phyloP scores from a whole-genome alignment of 2,113 vertebrate genomes.

The Antigone vipio region DNA sequence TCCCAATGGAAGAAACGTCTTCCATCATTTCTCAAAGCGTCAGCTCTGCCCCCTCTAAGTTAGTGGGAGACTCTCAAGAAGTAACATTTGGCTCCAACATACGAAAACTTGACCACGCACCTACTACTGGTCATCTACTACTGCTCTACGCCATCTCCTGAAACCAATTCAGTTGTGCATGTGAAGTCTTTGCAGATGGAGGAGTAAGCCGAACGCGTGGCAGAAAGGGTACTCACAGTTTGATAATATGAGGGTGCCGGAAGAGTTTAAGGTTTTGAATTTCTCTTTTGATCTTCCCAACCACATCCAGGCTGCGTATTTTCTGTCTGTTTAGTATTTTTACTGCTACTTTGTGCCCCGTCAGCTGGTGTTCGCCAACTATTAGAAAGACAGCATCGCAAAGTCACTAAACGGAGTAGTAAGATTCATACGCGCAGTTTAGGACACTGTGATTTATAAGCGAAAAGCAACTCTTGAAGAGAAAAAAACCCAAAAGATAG shows the following conservation, averaged over 20 bases:
- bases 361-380: slow-evolving; percentile 97
- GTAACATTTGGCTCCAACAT: neutral
- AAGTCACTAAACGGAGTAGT: neutral
- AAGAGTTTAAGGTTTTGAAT: slow-evolving; percentile 99
- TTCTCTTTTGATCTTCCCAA: slow-evolving; percentile 98
- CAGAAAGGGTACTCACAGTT: slow-evolving; percentile 85
- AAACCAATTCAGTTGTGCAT: accelerated
- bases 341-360: slow-evolving; percentile 97
- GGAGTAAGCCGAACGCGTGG: neutral
- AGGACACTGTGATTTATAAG: neutral
- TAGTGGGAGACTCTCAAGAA: neutral
- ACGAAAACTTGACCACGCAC: neutral
- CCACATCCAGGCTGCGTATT: slow-evolving; percentile 97
- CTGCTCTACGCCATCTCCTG: neutral
- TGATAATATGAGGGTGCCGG: slow-evolving; percentile 98
- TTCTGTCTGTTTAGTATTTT: slow-evolving; percentile 98
- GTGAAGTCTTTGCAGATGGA: neutral
- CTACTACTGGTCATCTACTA: neutral
- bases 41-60: neutral
- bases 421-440: neutral
- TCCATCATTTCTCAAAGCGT: neutral
- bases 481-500: neutral
- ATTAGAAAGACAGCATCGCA: slow-evolving; percentile 47
- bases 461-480: neutral
- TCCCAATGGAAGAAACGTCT: neutral